These are phyloP conservation scores for Nothocercus julius DNA, from an alignment of 2,113 vertebrate species.

Conservation along the genomic window DNA sequence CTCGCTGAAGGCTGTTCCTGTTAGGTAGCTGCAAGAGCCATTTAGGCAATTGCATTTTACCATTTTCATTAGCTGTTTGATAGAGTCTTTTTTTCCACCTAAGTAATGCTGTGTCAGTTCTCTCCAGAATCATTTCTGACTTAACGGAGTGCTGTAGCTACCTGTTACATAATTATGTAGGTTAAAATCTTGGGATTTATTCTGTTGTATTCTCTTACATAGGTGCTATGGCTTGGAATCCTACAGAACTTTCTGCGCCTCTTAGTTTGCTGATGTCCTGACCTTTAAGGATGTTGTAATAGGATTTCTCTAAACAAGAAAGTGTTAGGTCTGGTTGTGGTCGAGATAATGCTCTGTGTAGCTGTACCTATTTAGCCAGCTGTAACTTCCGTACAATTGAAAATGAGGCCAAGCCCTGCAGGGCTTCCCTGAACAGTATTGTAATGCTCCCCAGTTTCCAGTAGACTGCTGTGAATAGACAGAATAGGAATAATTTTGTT, in stretches of 20 bases:
- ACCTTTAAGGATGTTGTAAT: neutral
- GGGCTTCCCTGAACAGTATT: neutral
- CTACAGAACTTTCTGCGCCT: neutral
- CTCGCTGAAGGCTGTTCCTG: constrained; percentile 11
- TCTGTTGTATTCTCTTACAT: neutral
- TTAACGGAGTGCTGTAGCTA: neutral
- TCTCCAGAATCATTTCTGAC: neutral
- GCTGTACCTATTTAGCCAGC: neutral
- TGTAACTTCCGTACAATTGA: neutral
- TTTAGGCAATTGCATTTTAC: constrained; percentile 38
- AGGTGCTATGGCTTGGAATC: neutral
- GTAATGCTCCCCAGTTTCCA: neutral
- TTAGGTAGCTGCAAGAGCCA: neutral
- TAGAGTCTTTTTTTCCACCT: constrained; percentile 6
- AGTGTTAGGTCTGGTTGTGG: neutral
- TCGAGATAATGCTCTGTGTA: neutral
- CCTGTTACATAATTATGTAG: neutral
- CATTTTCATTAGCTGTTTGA: constrained; percentile 9
- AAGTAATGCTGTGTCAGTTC: constrained; percentile 13
- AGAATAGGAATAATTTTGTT: neutral
- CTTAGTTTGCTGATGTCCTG: neutral
- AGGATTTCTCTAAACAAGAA: neutral
- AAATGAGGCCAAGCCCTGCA: neutral
- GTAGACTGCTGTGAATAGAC: neutral
- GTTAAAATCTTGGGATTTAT: neutral